Base-by-base conservation (phyloP, 2,888 invertebrate genomes). In the Ariolimax columbianus region DNA sequence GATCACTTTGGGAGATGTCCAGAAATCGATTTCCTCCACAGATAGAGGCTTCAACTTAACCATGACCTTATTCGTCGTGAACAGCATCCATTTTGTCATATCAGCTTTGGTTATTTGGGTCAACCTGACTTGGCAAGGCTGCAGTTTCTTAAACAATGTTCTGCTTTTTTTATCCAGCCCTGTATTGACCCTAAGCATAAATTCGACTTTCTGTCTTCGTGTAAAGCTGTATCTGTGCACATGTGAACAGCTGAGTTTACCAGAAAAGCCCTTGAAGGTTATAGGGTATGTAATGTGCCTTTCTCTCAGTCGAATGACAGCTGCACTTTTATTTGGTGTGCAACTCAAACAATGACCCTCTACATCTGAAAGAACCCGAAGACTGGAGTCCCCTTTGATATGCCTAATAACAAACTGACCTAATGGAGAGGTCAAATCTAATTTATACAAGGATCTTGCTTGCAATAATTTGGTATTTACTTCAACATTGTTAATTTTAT, bases 321-420 rank as follows among this genome's bases (percentile, higher is more conserved):
- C 90, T 38, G 87, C 36, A 80, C 91, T 91, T 86, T 92, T 92
- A 75, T 89, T 90, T 11, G 92, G 91, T 0, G 92, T 91, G 77
- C 92, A 92, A 77, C 90, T 92, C 30, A 84, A 78, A 75, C 84
- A 84, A n/a, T 77, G 82, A n/a, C 86, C 85, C 79, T 91, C 91
- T 0, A 89, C 87, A 84, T 92, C 89, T 38, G 87, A 85, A n/a
- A 91, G 80, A 43, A 91, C 87, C 30, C 89, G 86, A 17, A 89
- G 38, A 30, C 86, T 84, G 4, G 89, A 82, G 55, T 91, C 91
- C 6, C 88, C 80, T 40, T 91, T 90, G 38, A 92, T 88, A 87
- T 92, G 90, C 30, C 90, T 90, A 73, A 89, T 89, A 33, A 92
- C 89, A 66, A 91, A 88, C 70, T 91, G 91, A n/a, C 92, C 92